phyloP scores from a whole-genome alignment of 2,113 vertebrate genomes.

The Laticauda laticaudata region DNA sequence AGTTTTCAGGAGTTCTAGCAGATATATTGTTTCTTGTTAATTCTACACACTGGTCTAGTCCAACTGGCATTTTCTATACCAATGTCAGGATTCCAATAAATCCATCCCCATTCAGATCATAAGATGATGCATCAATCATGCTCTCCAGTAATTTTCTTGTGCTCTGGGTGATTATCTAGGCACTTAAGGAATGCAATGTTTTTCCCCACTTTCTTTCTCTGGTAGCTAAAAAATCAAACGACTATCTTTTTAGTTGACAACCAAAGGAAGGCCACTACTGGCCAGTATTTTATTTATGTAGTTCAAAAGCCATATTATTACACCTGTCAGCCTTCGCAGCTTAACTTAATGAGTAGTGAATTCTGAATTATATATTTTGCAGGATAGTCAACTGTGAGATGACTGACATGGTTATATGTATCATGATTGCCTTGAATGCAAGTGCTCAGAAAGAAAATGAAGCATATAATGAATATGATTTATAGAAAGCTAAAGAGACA shows the following conservation, averaged over 20 bases:
- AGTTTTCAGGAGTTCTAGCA: not conserved
- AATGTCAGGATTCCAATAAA: too few relatives aligned
- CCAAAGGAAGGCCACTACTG: not conserved
- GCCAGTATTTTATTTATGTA: not conserved
- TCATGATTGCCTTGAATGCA: constrained; percentile 30
- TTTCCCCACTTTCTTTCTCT: too few relatives aligned
- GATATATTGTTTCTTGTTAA: not conserved
- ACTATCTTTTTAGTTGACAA: too few relatives aligned
- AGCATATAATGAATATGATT: constrained; percentile 64
- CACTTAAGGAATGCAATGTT: too few relatives aligned
- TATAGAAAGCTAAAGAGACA: constrained; percentile 54
- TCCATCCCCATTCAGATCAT: too few relatives aligned
- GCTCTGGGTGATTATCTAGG: too few relatives aligned
- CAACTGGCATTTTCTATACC: not conserved
- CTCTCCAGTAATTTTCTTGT: too few relatives aligned
- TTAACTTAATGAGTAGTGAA: constrained; percentile 39
- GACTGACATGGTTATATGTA: constrained; percentile 35
- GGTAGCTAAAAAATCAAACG: too few relatives aligned
- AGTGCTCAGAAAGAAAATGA: constrained; percentile 52
- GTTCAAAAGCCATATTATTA: constrained; percentile 26
- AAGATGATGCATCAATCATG: too few relatives aligned
- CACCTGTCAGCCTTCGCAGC: not conserved
- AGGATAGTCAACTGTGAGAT: constrained; percentile 42
- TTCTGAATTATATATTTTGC: constrained; percentile 29
- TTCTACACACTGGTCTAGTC: not conserved